Conservation (phyloP, 2,113 vertebrate species). For the Salminus brasiliensis region DNA sequence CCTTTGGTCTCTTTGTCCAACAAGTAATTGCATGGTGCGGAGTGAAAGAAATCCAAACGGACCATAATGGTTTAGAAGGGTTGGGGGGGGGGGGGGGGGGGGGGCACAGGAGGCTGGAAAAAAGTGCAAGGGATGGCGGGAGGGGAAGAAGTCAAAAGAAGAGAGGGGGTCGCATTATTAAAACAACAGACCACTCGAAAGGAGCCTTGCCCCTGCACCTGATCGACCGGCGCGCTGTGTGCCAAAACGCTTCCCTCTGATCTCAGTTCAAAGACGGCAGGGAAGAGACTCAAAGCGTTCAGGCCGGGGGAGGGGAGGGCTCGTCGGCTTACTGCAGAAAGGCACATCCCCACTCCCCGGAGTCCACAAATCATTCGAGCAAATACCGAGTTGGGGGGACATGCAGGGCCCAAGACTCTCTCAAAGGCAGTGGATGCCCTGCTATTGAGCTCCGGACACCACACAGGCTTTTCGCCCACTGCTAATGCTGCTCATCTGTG, state of each 20-base stretch:
- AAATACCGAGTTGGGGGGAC: conserved; percentile 57
- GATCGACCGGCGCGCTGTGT: conserved; percentile 65
- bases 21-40: conserved; percentile 42
- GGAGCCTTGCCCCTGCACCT: conserved; percentile 67
- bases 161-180: conserved; percentile 57
- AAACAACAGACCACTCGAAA: conserved; percentile 66
- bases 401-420: conserved; percentile 49
- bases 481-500: conserved; percentile 24
- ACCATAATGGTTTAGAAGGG: conserved; percentile 51
- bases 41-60: conserved; percentile 48
- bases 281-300: conserved; percentile 76
- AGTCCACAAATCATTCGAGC: conserved; percentile 74
- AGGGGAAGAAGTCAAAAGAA: conserved; percentile 16
- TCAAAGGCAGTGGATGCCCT: conserved; percentile 47
- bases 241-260: conserved; percentile 76
- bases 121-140: conserved; percentile 33
- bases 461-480: conserved; percentile 6
- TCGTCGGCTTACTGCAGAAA: conserved; percentile 64
- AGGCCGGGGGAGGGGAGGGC: conserved; percentile 56
- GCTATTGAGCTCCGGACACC: conserved; percentile 18
- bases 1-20: conserved; percentile 50
- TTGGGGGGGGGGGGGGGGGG: conserved; percentile 5
- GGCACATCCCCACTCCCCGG: conserved; percentile 65
- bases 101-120: background rate
- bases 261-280: conserved; percentile 80